Percentiles rank a stretch among this genome's conserved stretches.
phyloP scores from a whole-genome alignment of 2,888 invertebrate genomes.

The Phytoseiulus persimilis region DNA sequence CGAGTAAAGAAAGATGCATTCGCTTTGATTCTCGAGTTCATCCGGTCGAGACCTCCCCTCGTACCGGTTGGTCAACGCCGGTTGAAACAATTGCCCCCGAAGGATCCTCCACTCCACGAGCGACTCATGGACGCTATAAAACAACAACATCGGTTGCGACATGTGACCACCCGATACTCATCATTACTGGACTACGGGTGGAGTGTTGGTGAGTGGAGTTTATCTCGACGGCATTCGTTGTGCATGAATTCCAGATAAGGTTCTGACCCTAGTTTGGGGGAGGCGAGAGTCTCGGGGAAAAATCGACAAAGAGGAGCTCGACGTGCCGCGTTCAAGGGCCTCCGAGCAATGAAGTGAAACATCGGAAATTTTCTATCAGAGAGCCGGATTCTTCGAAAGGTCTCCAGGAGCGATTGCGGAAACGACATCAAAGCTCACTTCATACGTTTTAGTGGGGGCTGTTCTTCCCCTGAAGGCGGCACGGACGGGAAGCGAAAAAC shows the following conservation, averaged over 20 bases:
- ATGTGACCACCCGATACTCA: slow-evolving; percentile 32
- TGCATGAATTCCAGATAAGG: not conserved
- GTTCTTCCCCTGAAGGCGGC: too few species aligned
- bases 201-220: slow-evolving; percentile 14
- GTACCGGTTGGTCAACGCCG: slow-evolving; percentile 61
- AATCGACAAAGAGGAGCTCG: too few species aligned
- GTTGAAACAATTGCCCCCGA: slow-evolving; percentile 34
- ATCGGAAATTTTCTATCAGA: too few species aligned
- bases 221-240: not conserved
- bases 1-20: slow-evolving; percentile 87
- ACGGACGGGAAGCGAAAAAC: too few species aligned
- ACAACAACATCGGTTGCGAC: slow-evolving; percentile 35
- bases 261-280: too few species aligned
- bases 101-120: slow-evolving; percentile 35
- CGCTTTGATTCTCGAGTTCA: slow-evolving; percentile 89
- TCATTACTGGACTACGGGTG: slow-evolving; percentile 28
- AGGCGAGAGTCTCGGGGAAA: too few species aligned
- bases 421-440: too few species aligned
- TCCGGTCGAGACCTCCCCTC: slow-evolving; percentile 83
- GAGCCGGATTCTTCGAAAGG: too few species aligned
- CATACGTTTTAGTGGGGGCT: too few species aligned
- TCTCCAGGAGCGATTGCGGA: too few species aligned
- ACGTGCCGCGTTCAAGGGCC: too few species aligned
- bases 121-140: slow-evolving; percentile 32
- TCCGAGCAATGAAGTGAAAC: too few species aligned